A percentile compares a stretch with the other conserved stretches of the same genome.
phyloP scores from a whole-genome alignment of 2,113 vertebrate species.

The Cephalopholis sonnerati region DNA sequence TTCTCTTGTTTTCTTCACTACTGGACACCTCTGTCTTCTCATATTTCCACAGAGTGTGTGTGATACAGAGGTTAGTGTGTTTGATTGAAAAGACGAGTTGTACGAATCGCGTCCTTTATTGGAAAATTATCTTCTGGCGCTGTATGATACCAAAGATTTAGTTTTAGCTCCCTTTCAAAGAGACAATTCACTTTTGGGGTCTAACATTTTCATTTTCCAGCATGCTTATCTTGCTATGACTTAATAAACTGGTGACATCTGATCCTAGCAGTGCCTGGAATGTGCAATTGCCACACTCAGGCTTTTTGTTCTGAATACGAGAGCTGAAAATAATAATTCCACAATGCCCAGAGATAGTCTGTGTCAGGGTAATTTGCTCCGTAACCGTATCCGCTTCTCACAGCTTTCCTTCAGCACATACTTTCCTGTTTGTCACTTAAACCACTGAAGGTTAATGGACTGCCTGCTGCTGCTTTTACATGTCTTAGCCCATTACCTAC shows the following conservation, averaged over 20 bases:
- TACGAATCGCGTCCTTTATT: conserved; percentile 29
- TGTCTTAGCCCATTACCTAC: background rate
- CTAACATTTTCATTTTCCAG: conserved; percentile 30
- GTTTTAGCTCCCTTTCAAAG: conserved; percentile 24
- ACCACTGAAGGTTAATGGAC: conserved; percentile 1
- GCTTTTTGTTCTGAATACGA: conserved; percentile 18
- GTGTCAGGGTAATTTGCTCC: conserved; percentile 10
- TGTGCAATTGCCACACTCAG: background rate
- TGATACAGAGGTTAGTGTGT: background rate
- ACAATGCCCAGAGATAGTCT: background rate
- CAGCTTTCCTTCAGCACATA: background rate
- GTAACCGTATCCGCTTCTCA: background rate
- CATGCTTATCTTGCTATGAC: conserved; percentile 24
- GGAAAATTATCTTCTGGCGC: conserved; percentile 38
- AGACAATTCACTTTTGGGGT: conserved; percentile 20
- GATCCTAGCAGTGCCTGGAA: conserved; percentile 11
- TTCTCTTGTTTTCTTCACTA: conserved; percentile 10
- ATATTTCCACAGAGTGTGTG: background rate
- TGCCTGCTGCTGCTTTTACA: background rate
- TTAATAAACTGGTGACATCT: conserved; percentile 44
- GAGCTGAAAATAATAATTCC: conserved; percentile 18
- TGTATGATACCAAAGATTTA: conserved; percentile 13
- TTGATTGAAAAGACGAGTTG: conserved; percentile 29
- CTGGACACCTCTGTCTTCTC: conserved; percentile 1
- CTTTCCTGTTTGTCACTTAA: conserved; percentile 16